Evolutionary conservation across 2,113 vertebrate genomes (phyloP), one percentile per base, ranked within the genome.

Genomic region (Colossoma macropomum): DNA sequence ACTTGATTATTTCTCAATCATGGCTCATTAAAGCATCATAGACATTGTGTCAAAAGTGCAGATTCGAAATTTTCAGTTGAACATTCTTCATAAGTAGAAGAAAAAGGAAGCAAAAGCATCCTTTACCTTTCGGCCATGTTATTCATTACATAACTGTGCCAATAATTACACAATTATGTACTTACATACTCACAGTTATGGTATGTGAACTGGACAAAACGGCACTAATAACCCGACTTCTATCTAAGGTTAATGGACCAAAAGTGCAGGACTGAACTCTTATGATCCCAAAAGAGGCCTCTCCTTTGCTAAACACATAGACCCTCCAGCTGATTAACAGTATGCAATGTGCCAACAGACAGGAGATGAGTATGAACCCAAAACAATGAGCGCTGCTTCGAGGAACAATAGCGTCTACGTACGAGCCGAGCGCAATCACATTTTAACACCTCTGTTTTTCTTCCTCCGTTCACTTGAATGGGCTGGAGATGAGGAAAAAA

Each of bases 391-490:
- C 21, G 10, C 50, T 21, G 65, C 25, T 66, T 17, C 27, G 76
- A 65, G 60, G 45, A 78, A 79, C 62, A 79, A 79, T 79, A 68
- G 62, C 10, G 23, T 52, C 1, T 52, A 50, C 9, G 34, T n/a
- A 23, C 15, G 50, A 68, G 45, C 41, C 21, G 45, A 79, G 77
- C 27, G 38, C 68, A 54, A 54, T 79, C 21, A 34, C 63, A 11
- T 38, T 69, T 79, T 34, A 79, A 38, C 77, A 79, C 77, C 28
- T 69, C 45, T 54, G 63, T 66, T 82, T 54, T 50, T 19, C 28
- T 38, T 75, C 71, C 48, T 63, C 41, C 41, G 1, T 10, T 74
- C 69, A n/a, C 19, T n/a, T 19, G 21, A 63, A 13, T 3, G 45
- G 30, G 25, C 45, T 65, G 16, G 21, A 74, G 21, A 65, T 50